Conservation (phyloP, 2,888 invertebrate species). For the Metacarcinus magister region DNA sequence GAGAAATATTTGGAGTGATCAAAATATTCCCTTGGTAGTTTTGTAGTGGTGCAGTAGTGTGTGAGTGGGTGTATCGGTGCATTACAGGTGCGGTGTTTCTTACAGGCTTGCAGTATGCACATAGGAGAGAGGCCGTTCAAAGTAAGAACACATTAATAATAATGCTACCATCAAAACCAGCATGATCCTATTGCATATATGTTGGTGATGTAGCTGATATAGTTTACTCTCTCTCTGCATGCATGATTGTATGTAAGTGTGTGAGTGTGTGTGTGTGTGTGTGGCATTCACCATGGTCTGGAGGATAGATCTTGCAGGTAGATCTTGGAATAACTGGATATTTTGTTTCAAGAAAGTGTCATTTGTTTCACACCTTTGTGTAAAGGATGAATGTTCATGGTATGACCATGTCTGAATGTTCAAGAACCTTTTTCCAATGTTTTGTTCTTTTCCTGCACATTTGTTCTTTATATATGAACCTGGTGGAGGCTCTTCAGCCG, state of each 20-base stretch:
- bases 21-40: too few species aligned
- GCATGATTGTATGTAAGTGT: neutral
- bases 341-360: neutral
- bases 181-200: neutral
- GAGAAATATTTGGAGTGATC: too few species aligned
- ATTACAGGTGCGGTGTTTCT: neutral
- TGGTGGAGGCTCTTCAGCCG: too few species aligned
- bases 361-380: neutral
- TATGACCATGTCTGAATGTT: neutral
- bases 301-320: too few species aligned
- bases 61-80: neutral
- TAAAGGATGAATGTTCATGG: neutral
- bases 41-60: neutral
- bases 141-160: slow-evolving; percentile 43
- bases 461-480: too few species aligned
- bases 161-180: neutral
- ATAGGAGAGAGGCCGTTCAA: slow-evolving; percentile 61
- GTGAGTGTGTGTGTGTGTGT: neutral
- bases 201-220: neutral
- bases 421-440: neutral
- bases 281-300: neutral
- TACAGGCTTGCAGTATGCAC: slow-evolving; percentile 70
- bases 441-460: neutral
- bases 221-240: neutral
- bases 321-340: neutral